Percentiles rank a stretch among this genome's conserved stretches.
phyloP scores from a whole-genome alignment of 2,113 vertebrate genomes.

The Urocolius indicus region DNA sequence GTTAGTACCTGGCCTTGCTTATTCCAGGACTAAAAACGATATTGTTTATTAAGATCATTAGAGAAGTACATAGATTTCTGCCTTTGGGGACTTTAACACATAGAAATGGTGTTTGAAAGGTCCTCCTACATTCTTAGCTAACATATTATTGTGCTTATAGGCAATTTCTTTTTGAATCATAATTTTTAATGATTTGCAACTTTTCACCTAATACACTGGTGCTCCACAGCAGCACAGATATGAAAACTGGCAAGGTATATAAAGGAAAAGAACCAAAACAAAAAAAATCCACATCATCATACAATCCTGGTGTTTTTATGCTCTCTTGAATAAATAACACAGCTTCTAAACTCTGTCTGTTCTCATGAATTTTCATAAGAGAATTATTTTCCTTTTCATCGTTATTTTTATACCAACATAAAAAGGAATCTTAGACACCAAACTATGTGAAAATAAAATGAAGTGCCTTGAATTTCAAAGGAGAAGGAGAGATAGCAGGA shows the following conservation, averaged over 20 bases:
- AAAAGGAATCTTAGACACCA: constrained; percentile 53
- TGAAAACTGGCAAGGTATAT: background rate
- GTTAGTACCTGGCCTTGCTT: background rate
- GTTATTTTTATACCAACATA: constrained; percentile 35
- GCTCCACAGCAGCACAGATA: background rate
- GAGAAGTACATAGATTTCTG: background rate
- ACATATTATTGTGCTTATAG: background rate
- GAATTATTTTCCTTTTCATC: constrained; percentile 62
- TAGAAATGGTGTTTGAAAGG: background rate
- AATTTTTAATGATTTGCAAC: constrained; percentile 15
- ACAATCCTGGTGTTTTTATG: background rate
- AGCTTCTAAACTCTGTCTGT: constrained; percentile 12
- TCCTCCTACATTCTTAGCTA: background rate
- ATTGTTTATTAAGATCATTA: background rate
- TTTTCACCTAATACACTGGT: background rate
- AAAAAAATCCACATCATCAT: background rate
- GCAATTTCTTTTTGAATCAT: background rate
- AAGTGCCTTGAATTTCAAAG: constrained; percentile 46
- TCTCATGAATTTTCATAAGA: constrained; percentile 69
- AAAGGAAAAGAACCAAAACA: background rate
- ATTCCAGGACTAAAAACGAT: background rate
- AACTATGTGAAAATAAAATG: constrained; percentile 24
- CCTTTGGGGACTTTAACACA: background rate
- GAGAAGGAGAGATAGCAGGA: background rate
- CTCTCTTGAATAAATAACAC: constrained; percentile 41